Conservation (phyloP, 2,113 vertebrate genomes). For the Phrynocephalus versicolor region DNA sequence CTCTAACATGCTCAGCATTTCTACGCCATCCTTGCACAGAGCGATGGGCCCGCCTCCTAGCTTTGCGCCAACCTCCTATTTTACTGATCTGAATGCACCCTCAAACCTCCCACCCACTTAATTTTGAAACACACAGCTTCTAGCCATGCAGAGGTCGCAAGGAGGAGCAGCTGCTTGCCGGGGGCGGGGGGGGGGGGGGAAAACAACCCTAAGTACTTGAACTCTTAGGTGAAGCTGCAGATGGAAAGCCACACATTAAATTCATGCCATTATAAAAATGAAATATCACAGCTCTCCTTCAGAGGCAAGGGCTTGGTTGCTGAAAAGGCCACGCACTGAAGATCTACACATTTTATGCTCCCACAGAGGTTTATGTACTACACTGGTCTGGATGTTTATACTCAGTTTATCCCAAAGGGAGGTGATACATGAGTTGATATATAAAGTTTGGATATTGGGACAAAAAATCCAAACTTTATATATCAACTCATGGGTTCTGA, state of each 20-base stretch:
- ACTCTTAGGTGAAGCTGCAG: slow-evolving; percentile 1
- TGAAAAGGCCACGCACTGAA: background rate
- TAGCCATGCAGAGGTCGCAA: slow-evolving; percentile 20
- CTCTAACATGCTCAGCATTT: background rate
- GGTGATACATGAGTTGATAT: too few species aligned
- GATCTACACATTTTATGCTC: background rate
- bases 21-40: background rate
- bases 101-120: background rate
- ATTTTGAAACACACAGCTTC: background rate
- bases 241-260: background rate
- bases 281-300: background rate
- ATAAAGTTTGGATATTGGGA: too few species aligned
- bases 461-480: too few species aligned
- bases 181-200: slow-evolving; percentile 18
- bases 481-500: too few species aligned
- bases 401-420: background rate
- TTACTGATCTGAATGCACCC: background rate
- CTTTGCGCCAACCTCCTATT: background rate
- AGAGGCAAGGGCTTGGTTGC: slow-evolving; percentile 29
- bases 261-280: background rate
- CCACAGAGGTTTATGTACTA: background rate
- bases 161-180: background rate
- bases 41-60: background rate
- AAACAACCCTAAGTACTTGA: background rate
- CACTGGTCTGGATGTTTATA: background rate